Conservation (phyloP, 2,888 invertebrate species). For the Villa cingulata region DNA sequence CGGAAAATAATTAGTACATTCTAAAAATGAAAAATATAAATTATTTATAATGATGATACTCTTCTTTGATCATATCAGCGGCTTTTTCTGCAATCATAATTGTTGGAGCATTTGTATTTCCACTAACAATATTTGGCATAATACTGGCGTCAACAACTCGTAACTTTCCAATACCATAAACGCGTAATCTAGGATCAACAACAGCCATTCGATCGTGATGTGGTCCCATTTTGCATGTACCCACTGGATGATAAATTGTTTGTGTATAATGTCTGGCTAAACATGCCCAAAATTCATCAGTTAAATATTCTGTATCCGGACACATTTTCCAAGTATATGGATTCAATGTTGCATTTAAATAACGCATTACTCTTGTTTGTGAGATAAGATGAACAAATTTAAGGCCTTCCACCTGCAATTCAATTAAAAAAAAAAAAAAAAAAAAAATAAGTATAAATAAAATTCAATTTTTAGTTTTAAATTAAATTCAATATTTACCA, state of each 20-base stretch:
- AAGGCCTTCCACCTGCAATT: constrained; percentile 56
- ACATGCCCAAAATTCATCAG: constrained; percentile 66
- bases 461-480: not conserved
- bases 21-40: constrained; percentile 15
- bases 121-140: constrained; percentile 65
- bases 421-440: constrained; percentile 1
- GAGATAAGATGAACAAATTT: constrained; percentile 50
- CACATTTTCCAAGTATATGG: constrained; percentile 54
- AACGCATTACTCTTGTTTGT: constrained; percentile 45
- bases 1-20: no score
- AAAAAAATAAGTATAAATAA: no score
- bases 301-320: constrained; percentile 44
- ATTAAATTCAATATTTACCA: constrained; percentile 43
- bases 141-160: constrained; percentile 71
- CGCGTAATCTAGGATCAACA: constrained; percentile 53
- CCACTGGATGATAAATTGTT: constrained; percentile 70
- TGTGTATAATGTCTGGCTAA: constrained; percentile 58
- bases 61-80: constrained; percentile 66
- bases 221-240: constrained; percentile 72
- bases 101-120: constrained; percentile 70
- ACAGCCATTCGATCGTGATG: constrained; percentile 44
- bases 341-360: constrained; percentile 50
- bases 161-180: constrained; percentile 52
- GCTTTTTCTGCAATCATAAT: constrained; percentile 78
- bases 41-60: constrained; percentile 37